These are phyloP conservation scores for Luehdorfia chinensis DNA, from an alignment of 1,140 invertebrate genomes.

Conservation along the genomic window DNA sequence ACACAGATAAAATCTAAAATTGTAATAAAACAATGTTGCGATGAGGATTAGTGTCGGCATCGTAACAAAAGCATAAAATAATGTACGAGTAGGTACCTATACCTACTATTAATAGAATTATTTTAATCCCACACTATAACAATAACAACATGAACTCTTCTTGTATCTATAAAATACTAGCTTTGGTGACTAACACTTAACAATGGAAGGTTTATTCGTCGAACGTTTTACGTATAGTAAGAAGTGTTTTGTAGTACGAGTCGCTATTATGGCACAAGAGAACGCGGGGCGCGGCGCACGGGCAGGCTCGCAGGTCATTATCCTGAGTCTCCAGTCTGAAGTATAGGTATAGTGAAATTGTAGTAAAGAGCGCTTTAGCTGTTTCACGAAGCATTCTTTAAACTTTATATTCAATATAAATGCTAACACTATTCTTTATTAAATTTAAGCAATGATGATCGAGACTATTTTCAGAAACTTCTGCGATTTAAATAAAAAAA, in stretches of 20 bases:
- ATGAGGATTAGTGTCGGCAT: no score
- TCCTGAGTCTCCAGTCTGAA: conserved; percentile 24
- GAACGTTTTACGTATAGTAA: conserved; percentile 7
- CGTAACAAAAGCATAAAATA: no score
- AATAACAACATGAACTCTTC: not conserved
- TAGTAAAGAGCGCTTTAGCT: conserved; percentile 27
- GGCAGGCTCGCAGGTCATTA: conserved; percentile 26
- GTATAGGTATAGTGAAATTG: conserved; percentile 39
- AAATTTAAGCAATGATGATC: not conserved
- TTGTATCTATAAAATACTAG: not conserved
- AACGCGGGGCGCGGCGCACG: conserved; percentile 18
- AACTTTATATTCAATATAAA: no score
- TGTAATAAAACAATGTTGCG: not conserved
- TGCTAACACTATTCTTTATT: no score
- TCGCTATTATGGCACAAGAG: conserved; percentile 23
- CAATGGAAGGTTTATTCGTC: conserved; percentile 18
- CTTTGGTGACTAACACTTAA: conserved; percentile 18
- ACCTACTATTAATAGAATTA: no score
- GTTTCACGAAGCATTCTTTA: no score
- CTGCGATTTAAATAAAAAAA: no score
- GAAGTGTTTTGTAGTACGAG: conserved; percentile 25
- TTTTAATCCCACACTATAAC: no score
- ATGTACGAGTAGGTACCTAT: no score
- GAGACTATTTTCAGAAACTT: not conserved
- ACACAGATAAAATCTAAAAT: not conserved